Base-by-base conservation (phyloP, 1,140 invertebrate species). In the Laupala kohalensis region DNA sequence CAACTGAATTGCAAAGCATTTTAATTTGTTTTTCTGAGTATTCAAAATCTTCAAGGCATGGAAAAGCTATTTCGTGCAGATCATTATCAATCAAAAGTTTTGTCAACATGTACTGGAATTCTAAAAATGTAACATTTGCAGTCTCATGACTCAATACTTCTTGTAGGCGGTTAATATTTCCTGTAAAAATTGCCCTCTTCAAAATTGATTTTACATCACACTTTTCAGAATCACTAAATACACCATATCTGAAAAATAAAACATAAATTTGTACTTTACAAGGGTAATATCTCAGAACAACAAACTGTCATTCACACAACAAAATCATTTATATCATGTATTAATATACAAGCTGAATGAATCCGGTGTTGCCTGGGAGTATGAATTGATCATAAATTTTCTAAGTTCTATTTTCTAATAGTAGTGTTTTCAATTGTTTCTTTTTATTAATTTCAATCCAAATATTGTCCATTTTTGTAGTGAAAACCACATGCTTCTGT, bases 51-150 rank as follows among this genome's bases (percentile, higher is more conserved):
- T 62, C 19, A 25, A 72, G 65, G 62, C 71, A 72, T 26, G 71
- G 67, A 64, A 68, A 72, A 25, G 30, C 66, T 64, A 72, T 19
- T 24, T 69, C 29, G 29, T 68, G 62, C 65, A 72, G 71, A 12
- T 63, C 28, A 64, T 68, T 64, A 25, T 72, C 28, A 23, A 68
- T 68, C 6, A 64, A 72, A 29, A 68, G 65, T 62, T 25, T 26
- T 12, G 65, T 68, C 23, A 72, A 28, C 66, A 53, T 6, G 15
- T 25, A 28, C 26, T 72, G 26, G 24, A 72, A 68, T 9, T 30
- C 29, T 5, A 6, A 19, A n/a, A 15, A 62, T 13, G 65, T 26
- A 3, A 72, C 29, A 25, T 37, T 67, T 6, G 65, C 24, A 3
- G 25, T 24, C 25, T 25, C 24, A 6, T 67, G 67, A 53, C 26